Evolutionary conservation across 2,113 vertebrate species (phyloP).

Genomic region (Bos javanicus): DNA sequence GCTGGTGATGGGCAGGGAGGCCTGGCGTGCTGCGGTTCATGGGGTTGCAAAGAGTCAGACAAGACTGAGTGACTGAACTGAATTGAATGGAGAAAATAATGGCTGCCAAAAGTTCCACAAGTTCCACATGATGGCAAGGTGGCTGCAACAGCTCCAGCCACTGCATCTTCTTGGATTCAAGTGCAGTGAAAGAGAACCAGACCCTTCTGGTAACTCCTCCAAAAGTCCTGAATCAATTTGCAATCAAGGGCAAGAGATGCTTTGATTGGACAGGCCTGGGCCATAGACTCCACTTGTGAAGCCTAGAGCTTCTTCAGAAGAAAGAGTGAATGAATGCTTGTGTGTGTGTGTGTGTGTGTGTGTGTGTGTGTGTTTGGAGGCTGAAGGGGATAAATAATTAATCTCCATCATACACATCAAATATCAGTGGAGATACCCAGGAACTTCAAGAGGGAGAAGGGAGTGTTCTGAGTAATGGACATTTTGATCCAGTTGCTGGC

Average conservation of each 20-base stretch:
- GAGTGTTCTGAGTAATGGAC: neutral
- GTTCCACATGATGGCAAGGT: neutral
- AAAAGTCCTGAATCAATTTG: neutral
- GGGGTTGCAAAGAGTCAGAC: accelerated
- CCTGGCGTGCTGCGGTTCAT: accelerated
- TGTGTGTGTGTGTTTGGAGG: neutral
- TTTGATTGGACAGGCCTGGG: neutral
- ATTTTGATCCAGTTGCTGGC: neutral
- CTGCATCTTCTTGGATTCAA: neutral
- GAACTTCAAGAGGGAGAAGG: neutral
- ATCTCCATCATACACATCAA: neutral
- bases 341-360: neutral
- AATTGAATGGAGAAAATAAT: neutral
- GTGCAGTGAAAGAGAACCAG: neutral
- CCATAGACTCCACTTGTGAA: neutral
- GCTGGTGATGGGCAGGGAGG: neutral
- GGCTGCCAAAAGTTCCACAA: neutral
- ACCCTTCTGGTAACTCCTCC: neutral
- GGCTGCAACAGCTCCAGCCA: neutral
- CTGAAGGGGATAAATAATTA: neutral
- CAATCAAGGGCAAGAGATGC: neutral
- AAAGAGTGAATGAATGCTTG: neutral
- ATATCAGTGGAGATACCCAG: neutral
- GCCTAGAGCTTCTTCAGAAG: neutral
- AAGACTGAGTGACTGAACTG: accelerated